Conservation (phyloP, 2,113 vertebrate species). For the Hippocampus abdominalis region DNA sequence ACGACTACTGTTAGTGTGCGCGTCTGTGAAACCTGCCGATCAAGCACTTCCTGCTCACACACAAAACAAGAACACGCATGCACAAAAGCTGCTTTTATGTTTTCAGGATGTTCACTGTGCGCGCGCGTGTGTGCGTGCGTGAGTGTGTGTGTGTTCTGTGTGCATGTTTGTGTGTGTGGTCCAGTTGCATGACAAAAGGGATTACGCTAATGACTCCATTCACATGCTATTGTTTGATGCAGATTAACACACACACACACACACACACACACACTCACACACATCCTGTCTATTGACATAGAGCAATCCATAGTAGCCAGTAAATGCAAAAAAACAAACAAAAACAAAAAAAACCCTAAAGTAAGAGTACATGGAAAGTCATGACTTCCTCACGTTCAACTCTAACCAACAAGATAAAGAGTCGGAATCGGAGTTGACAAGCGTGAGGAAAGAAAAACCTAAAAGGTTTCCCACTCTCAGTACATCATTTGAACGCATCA, state of each 20-base stretch:
- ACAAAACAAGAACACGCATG: conserved; percentile 13
- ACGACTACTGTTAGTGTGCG: conserved; percentile 4
- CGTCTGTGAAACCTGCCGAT: conserved; percentile 21
- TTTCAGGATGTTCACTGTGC: conserved; percentile 23
- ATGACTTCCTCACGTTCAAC: not conserved
- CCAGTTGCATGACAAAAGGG: conserved; percentile 33
- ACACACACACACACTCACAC: conserved; percentile 17
- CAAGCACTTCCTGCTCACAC: conserved; percentile 14
- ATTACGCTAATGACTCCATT: conserved; percentile 56
- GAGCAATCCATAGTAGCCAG: conserved; percentile 21
- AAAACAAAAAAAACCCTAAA: no score
- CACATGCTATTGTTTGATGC: conserved; percentile 48
- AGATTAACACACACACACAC: conserved; percentile 29
- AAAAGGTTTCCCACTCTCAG: not conserved
- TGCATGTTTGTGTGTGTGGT: conserved; percentile 26
- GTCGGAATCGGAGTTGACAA: not conserved
- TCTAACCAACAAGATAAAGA: not conserved
- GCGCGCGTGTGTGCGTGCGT: conserved; percentile 7
- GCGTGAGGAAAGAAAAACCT: no score
- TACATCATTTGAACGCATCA: not conserved
- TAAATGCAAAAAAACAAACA: not conserved
- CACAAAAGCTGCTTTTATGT: conserved; percentile 50
- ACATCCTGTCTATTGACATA: conserved; percentile 24
- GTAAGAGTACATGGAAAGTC: no score
- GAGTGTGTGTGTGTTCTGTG: conserved; percentile 6